These are phyloP conservation scores for Anniella stebbinsi DNA, from an alignment of 2,797 vertebrate genomes.

Conservation along the genomic window DNA sequence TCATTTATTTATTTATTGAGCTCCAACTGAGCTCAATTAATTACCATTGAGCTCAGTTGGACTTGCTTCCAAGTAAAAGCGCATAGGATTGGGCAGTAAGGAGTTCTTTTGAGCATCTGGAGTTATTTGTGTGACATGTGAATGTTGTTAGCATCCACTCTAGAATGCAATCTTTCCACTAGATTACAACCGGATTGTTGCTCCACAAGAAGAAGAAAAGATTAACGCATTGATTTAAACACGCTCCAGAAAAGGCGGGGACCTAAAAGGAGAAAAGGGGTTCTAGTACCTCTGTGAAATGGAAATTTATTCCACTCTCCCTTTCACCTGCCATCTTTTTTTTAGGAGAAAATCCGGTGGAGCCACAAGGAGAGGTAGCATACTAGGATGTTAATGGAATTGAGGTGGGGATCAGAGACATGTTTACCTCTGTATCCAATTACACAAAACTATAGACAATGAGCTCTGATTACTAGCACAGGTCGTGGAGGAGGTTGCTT, in stretches of 20 bases:
- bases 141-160: background rate
- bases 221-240: background rate
- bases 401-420: no score
- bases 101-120: no score
- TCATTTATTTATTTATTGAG: no score
- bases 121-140: background rate
- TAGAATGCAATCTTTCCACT: background rate
- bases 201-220: background rate
- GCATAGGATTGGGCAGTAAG: background rate
- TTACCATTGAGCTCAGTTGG: no score
- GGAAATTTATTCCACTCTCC: background rate
- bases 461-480: background rate
- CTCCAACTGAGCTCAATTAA: no score
- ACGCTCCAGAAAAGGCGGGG: background rate
- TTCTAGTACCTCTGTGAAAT: background rate
- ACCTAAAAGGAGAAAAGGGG: background rate
- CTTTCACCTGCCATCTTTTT: background rate
- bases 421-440: background rate
- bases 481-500: background rate
- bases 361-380: background rate
- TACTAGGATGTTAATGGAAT: background rate
- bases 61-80: background rate
- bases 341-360: fast-evolving
- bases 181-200: background rate
- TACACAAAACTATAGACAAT: background rate